Evolutionary conservation across 2,888 invertebrate genomes (phyloP).

Genomic region (Drosophila lutescens): DNA sequence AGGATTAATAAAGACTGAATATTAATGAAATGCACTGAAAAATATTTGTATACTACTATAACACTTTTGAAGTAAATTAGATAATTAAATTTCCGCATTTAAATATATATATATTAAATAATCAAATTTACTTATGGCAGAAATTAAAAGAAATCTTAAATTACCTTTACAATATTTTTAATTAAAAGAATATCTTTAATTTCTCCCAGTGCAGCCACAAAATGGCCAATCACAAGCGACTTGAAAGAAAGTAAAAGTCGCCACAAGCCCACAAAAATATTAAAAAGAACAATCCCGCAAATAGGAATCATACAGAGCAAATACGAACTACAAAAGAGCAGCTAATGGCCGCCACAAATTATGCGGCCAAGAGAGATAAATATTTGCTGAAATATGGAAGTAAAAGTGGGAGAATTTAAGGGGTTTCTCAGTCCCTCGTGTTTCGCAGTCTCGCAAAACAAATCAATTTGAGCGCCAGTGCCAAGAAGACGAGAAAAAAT

Average conservation of each 20-base stretch:
- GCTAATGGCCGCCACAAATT: constrained; percentile 54
- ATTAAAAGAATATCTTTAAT: neutral
- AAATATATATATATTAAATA: too few species aligned
- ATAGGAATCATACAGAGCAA: constrained; percentile 36
- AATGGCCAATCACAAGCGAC: neutral
- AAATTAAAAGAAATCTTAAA: too few species aligned
- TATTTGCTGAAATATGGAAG: constrained; percentile 27
- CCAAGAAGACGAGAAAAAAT: constrained; percentile 15
- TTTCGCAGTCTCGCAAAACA: constrained; percentile 42
- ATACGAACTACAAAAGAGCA: constrained; percentile 47
- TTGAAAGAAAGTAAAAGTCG: constrained; percentile 55
- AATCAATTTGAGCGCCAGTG: constrained; percentile 59
- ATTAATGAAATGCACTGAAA: neutral
- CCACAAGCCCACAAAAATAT: constrained; percentile 45
- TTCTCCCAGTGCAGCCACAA: constrained; percentile 52
- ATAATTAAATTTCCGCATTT: too few species aligned
- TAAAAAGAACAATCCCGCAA: constrained; percentile 52
- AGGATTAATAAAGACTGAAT: constrained; percentile 13
- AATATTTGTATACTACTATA: neutral
- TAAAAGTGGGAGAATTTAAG: neutral
- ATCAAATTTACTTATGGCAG: too few species aligned
- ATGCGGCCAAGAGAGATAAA: constrained; percentile 52
- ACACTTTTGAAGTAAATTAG: too few species aligned
- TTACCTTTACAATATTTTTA: neutral
- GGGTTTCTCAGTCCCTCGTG: constrained; percentile 14